These are phyloP conservation scores for Peromyscus eremicus DNA, from an alignment of 2,797 vertebrate species.

Conservation along the genomic window DNA sequence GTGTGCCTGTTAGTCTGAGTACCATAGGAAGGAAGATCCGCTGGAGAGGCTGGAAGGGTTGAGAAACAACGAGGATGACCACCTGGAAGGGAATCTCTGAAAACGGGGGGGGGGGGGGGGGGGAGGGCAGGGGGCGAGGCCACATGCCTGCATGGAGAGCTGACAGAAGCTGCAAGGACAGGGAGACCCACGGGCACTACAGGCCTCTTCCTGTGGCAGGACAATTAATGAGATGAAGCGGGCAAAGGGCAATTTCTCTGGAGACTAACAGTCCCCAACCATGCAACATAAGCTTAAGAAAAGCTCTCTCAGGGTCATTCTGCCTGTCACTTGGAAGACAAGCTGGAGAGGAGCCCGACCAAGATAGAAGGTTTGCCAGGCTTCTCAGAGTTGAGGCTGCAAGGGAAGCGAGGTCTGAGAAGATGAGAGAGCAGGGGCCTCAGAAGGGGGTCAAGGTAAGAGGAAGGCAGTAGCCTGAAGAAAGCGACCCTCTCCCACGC, in stretches of 20 bases:
- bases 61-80: background rate
- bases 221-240: conserved; percentile 50
- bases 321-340: background rate
- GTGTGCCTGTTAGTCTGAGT: too few relatives aligned
- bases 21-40: background rate
- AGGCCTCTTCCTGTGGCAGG: conserved; percentile 25
- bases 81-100: background rate
- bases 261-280: conserved; percentile 3
- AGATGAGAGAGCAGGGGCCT: background rate
- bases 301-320: background rate
- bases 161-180: background rate
- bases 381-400: background rate
- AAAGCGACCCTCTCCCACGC: background rate
- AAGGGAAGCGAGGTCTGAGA: background rate
- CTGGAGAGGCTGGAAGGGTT: background rate
- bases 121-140: background rate
- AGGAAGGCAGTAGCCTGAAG: background rate
- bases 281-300: conserved; percentile 12
- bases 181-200: conserved; percentile 7
- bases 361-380: background rate
- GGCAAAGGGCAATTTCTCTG: conserved; percentile 46
- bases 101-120: background rate
- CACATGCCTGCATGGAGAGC: background rate
- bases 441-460: background rate
- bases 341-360: background rate